A percentile compares a stretch with the other conserved stretches of the same genome.
These are phyloP conservation scores for Diabrotica balteata DNA, from an alignment of 2,888 invertebrate species.

Conservation along the genomic window DNA sequence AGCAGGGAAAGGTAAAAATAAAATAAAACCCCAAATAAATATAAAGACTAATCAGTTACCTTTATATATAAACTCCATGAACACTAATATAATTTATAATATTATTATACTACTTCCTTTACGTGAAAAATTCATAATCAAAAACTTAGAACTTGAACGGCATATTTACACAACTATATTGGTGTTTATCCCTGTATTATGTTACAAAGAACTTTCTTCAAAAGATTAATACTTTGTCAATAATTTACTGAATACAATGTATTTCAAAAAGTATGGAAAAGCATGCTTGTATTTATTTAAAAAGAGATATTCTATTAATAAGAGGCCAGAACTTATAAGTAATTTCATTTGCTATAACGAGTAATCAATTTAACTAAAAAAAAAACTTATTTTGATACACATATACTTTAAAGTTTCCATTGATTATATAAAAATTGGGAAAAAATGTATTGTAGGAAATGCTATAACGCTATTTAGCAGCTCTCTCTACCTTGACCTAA, in stretches of 20 bases:
- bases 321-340: too few species aligned
- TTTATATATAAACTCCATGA: slow-evolving; percentile 7
- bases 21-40: not conserved
- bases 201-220: not conserved
- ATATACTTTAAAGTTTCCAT: too few species aligned
- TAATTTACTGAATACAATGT: not conserved
- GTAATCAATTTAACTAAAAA: too few species aligned
- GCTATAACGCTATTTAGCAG: too few species aligned
- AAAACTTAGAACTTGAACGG: not conserved
- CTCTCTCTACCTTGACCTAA: too few species aligned
- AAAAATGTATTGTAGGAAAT: too few species aligned
- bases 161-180: slow-evolving; percentile 5
- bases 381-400: too few species aligned
- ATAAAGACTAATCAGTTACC: slow-evolving; percentile 3
- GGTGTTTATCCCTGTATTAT: slow-evolving; percentile 3
- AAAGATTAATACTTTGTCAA: not conserved
- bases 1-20: not conserved
- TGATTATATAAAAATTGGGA: too few species aligned
- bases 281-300: not conserved
- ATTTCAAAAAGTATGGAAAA: not conserved
- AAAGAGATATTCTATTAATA: not conserved
- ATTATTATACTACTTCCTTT: slow-evolving; percentile 4
- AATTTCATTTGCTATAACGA: too few species aligned
- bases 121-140: not conserved
- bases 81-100: slow-evolving; percentile 12